Base-by-base conservation (phyloP, 1,140 invertebrate species). In the Zeugodacus cucurbitae region DNA sequence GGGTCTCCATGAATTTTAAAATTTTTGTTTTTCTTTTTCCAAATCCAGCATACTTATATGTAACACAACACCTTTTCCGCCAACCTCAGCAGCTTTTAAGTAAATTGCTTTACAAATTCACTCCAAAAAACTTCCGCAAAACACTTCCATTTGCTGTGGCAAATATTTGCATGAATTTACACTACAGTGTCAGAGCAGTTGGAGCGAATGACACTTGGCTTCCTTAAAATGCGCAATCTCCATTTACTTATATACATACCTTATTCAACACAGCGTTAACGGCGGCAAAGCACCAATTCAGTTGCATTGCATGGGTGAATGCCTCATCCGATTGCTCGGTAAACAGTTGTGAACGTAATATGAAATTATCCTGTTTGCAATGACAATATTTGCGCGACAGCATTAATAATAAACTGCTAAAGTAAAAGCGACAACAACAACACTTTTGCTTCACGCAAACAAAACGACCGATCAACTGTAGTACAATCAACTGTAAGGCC, bases 161-260 rank as follows among this genome's bases (percentile, higher is more conserved):
- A 82, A 82, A 82, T 82, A 82, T 82, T 82, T 82, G 74, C 14
- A 41, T 41, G 67, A 74, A 74, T 74, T 37, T 41, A 17, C 67
- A 37, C 67, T 37, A 34, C 20, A 41, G 17, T 32, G n/a, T 11
- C 44, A 14, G 3, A 37, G 34, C 67, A 41, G 67, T n/a, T 74
- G 67, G 67, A 74, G 67, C 67, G 34, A 67, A 29, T 41, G 58
- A 74, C 32, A 7, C 20, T 74, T 14, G 17, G 67, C 20, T 74
- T 32, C 32, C 67, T 74, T 20, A 74, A 54, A 54, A 20, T 17
- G 11, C 48, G 20, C 48, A 54, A 54, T 54, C 44, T 48, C 17
- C 48, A 54, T 54, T 54, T 54, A 54, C 17, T 17, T 4, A 7
- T 17, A 11, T n/a, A 48, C 11, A 48, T 14, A 14, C 44, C 11